Percentiles rank a stretch among this genome's conserved stretches.
Evolutionary conservation across 2,113 vertebrate species (phyloP).

Genomic region (Vidua chalybeata): DNA sequence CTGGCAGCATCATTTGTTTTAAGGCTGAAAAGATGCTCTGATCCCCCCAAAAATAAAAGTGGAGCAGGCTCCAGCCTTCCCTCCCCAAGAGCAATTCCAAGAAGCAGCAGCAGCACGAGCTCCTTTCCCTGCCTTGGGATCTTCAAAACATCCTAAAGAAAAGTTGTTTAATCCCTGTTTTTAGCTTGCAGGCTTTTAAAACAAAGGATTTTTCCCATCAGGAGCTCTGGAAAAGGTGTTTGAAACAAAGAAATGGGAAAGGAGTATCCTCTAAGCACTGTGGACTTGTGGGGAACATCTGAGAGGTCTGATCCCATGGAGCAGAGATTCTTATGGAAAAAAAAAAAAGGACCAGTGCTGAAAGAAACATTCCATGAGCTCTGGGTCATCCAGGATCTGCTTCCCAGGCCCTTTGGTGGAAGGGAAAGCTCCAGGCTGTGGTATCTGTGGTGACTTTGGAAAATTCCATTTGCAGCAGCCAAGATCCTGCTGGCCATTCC

Average conservation of each 20-base stretch:
- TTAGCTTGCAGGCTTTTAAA: neutral
- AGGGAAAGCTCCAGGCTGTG: neutral
- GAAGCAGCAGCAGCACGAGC: neutral
- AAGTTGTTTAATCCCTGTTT: neutral
- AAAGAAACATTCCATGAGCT: neutral
- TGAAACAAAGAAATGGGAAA: neutral
- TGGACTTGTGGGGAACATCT: neutral
- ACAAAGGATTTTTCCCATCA: neutral
- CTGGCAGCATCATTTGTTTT: constrained; percentile 2
- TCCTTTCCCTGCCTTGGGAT: neutral
- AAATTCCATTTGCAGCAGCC: neutral
- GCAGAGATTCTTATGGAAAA: neutral
- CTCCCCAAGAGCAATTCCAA: neutral
- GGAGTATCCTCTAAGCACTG: neutral
- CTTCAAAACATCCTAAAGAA: neutral
- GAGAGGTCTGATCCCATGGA: neutral
- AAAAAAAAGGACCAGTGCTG: neutral
- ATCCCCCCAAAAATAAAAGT: neutral
- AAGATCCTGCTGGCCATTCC: neutral
- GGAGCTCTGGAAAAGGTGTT: neutral
- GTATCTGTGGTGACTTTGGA: neutral
- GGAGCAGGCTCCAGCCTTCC: neutral
- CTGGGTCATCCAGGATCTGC: neutral
- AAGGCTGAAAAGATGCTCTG: neutral
- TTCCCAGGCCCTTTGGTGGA: neutral